A percentile compares a stretch with the other conserved stretches of the same genome.
phyloP scores from a whole-genome alignment of 2,797 vertebrate genomes.

The Myripristis jacobus region DNA sequence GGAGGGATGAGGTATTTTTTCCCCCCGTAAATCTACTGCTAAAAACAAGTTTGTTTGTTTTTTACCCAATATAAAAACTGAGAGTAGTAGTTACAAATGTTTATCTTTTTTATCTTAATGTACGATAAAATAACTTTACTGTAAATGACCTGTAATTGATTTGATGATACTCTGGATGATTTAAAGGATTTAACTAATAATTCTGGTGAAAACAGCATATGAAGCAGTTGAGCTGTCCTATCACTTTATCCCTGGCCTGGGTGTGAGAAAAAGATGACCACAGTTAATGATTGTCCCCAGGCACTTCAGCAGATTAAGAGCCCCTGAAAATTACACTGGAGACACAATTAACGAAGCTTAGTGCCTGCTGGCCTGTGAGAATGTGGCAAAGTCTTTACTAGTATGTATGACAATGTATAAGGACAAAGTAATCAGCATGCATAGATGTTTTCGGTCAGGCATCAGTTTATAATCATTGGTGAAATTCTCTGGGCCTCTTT shows the following conservation, averaged over 20 bases:
- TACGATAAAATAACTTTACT: background rate
- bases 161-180: background rate
- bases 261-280: conserved; percentile 1
- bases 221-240: background rate
- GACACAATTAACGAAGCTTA: conserved; percentile 58
- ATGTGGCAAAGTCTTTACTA: conserved; percentile 46
- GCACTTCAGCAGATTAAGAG: conserved; percentile 52
- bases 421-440: conserved; percentile 43
- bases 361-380: conserved; percentile 22
- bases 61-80: background rate
- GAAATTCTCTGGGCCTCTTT: conserved; percentile 29
- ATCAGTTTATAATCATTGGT: conserved; percentile 47
- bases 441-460: conserved; percentile 31
- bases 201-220: background rate
- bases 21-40: background rate
- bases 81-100: too few species aligned
- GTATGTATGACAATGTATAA: conserved; percentile 23
- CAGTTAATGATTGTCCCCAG: conserved; percentile 16
- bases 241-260: background rate
- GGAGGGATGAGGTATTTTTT: conserved; percentile 32
- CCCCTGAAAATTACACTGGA: conserved; percentile 48
- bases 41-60: background rate
- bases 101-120: background rate
- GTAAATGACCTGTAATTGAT: conserved; percentile 2
- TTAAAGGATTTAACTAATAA: background rate